phyloP scores from a whole-genome alignment of 1,140 invertebrate genomes.

The Armadillidium nasatum region DNA sequence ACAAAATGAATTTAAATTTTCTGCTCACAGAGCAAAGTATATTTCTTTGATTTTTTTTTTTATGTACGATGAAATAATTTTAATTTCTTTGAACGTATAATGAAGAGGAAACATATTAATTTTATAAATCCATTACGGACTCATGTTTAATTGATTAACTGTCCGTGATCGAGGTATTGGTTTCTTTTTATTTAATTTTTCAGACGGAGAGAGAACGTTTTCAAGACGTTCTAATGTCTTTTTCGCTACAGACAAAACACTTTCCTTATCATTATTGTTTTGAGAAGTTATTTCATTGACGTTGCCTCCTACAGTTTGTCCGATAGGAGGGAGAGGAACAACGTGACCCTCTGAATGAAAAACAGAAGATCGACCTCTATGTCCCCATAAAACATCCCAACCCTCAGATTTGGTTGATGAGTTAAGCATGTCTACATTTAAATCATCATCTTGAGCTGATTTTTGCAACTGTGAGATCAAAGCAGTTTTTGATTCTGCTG shows the following conservation, averaged over 20 bases:
- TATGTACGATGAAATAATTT: too few species aligned
- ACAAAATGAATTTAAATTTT: too few species aligned
- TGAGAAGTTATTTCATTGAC: not conserved
- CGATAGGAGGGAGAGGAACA: conserved; percentile 35
- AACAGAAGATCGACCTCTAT: conserved; percentile 1
- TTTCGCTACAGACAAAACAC: conserved; percentile 34
- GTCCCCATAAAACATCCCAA: conserved; percentile 29
- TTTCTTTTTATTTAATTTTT: conserved; percentile 2
- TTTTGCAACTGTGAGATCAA: conserved; percentile 10
- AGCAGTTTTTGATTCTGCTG: conserved; percentile 21
- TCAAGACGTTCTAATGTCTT: conserved; percentile 37
- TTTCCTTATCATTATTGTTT: conserved; percentile 10
- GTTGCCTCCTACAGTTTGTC: conserved; percentile 6
- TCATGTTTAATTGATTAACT: not conserved
- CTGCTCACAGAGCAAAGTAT: too few species aligned
- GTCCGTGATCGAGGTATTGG: not conserved
- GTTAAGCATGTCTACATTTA: conserved; percentile 24
- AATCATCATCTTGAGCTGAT: not conserved
- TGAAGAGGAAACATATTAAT: too few species aligned
- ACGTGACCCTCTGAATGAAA: conserved; percentile 29
- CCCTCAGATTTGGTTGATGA: conserved; percentile 35
- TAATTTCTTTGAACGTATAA: too few species aligned
- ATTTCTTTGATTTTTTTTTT: too few species aligned
- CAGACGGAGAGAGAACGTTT: conserved; percentile 32
- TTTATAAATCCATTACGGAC: not conserved